Percentiles rank a stretch among this genome's conserved stretches.
phyloP scores from a whole-genome alignment of 2,888 invertebrate genomes.

The Amblyjoppa fuscipennis region DNA sequence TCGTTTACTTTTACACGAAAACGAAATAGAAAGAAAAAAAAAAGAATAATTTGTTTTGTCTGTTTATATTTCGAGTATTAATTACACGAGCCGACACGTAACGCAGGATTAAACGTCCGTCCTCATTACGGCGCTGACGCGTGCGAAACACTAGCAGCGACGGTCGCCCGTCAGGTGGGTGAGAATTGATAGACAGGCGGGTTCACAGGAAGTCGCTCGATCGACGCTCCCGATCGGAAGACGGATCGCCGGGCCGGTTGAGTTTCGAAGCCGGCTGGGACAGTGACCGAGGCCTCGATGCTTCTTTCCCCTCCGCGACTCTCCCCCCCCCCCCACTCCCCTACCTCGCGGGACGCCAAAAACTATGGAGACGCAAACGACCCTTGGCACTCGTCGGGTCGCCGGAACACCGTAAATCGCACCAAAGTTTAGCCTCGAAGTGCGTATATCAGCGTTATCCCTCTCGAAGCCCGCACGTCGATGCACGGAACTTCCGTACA shows the following conservation, averaged over 20 bases:
- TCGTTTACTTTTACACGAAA: too few relatives aligned
- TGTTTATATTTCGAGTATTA: not conserved
- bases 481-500: too few relatives aligned
- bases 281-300: constrained; percentile 42
- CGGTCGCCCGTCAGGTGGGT: not conserved
- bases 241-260: constrained; percentile 52
- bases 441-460: not conserved
- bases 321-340: constrained; percentile 5
- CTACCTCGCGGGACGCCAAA: constrained; percentile 11
- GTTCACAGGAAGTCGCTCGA: constrained; percentile 24
- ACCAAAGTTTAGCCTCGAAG: not conserved
- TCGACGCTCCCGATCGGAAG: constrained; percentile 44
- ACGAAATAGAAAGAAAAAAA: too few relatives aligned
- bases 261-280: constrained; percentile 40
- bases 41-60: too few relatives aligned
- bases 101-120: not conserved
- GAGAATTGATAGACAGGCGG: constrained; percentile 15
- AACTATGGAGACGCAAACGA: constrained; percentile 42
- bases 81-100: not conserved
- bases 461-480: not conserved
- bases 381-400: constrained; percentile 20
- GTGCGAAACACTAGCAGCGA: not conserved
- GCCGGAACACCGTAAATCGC: not conserved
- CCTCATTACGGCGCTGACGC: constrained; percentile 1
- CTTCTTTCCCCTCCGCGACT: constrained; percentile 9